These are phyloP conservation scores for Huso huso DNA, from an alignment of 2,797 vertebrate species.

Conservation along the genomic window DNA sequence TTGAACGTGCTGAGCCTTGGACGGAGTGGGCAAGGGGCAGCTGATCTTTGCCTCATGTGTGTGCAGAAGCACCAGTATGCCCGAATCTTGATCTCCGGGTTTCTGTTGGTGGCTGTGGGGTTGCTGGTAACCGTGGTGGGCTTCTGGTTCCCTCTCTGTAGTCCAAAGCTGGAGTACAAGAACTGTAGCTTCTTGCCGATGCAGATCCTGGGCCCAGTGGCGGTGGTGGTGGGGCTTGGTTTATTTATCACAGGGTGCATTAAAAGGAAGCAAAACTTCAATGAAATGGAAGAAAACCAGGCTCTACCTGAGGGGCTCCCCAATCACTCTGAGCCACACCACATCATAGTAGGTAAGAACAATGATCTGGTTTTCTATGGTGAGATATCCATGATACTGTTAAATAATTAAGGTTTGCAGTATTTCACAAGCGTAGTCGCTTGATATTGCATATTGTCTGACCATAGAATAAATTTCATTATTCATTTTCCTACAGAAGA, in stretches of 20 bases:
- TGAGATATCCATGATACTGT: too few relatives aligned
- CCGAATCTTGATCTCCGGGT: slow-evolving; percentile 62
- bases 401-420: too few relatives aligned
- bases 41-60: slow-evolving; percentile 45
- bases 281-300: slow-evolving; percentile 32
- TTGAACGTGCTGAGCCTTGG: slow-evolving; percentile 16
- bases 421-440: too few relatives aligned
- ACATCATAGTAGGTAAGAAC: slow-evolving; percentile 58
- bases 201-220: slow-evolving; percentile 64
- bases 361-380: too few relatives aligned
- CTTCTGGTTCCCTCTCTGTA: slow-evolving; percentile 61
- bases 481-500: too few relatives aligned
- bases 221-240: slow-evolving; percentile 60
- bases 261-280: slow-evolving; percentile 54
- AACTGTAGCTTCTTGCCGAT: slow-evolving; percentile 58
- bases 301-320: slow-evolving; percentile 37
- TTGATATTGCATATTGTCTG: not conserved
- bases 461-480: not conserved
- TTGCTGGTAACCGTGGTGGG: slow-evolving; percentile 62
- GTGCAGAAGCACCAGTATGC: slow-evolving; percentile 57
- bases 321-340: slow-evolving; percentile 42
- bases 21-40: slow-evolving; percentile 28
- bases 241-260: slow-evolving; percentile 63
- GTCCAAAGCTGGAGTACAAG: slow-evolving; percentile 27
- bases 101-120: slow-evolving; percentile 60